These are phyloP conservation scores for Acleris literana DNA, from an alignment of 2,888 invertebrate species.

Conservation along the genomic window DNA sequence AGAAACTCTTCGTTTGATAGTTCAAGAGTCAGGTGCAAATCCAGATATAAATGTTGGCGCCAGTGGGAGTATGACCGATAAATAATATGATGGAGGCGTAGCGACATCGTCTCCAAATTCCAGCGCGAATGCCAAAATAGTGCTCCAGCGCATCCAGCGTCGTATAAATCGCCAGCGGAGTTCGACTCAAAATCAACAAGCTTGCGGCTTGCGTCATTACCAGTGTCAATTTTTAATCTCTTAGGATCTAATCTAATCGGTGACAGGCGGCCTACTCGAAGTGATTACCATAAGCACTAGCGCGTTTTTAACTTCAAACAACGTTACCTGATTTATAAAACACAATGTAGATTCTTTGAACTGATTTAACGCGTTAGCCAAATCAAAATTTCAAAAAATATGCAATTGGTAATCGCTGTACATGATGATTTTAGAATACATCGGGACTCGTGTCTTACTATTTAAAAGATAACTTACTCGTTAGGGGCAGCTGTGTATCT, in stretches of 20 bases:
- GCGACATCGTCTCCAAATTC: conserved; percentile 43
- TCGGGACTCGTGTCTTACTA: too few species aligned
- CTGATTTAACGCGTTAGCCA: not conserved
- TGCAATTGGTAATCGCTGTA: too few species aligned
- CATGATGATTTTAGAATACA: too few species aligned
- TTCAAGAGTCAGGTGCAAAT: conserved; percentile 51
- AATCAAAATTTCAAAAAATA: too few species aligned
- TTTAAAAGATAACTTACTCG: conserved; percentile 64
- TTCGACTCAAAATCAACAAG: not conserved
- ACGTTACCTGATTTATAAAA: too few species aligned
- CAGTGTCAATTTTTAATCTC: not conserved
- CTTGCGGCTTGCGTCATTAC: conserved; percentile 21
- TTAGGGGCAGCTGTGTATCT: conserved; percentile 77
- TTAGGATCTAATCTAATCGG: conserved; percentile 28
- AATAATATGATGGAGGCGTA: conserved; percentile 49
- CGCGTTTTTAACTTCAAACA: conserved; percentile 9
- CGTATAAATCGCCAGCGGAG: conserved; percentile 12
- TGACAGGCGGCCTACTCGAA: not conserved
- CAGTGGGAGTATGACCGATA: conserved; percentile 50
- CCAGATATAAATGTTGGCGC: conserved; percentile 57
- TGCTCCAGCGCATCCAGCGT: conserved; percentile 1
- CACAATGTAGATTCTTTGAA: not conserved
- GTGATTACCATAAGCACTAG: not conserved
- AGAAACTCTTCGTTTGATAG: too few species aligned
- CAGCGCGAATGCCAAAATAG: conserved; percentile 39